Conservation (phyloP, 2,888 invertebrate species). For the Dermolepida albohirtum region DNA sequence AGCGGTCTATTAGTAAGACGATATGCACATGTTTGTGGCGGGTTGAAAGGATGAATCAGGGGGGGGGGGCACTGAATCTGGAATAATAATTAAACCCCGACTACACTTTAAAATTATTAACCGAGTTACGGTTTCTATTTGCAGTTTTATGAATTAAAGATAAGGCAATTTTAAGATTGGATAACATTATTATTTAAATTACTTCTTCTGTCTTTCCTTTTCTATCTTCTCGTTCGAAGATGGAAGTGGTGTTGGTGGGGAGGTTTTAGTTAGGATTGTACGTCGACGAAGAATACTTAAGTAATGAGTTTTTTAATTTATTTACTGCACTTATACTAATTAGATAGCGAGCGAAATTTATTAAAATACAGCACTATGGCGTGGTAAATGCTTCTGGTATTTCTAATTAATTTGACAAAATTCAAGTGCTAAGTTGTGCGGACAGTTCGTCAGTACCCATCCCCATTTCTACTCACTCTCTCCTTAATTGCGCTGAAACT, state of each 20-base stretch:
- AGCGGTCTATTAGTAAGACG: no score
- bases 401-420: constrained; percentile 16
- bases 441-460: no score
- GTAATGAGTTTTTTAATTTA: constrained; percentile 45
- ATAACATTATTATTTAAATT: constrained; percentile 51
- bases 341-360: constrained; percentile 33
- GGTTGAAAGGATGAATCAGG: no score
- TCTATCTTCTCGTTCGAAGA: not conserved
- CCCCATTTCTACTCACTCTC: no score
- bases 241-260: not conserved
- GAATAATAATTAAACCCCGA: not conserved
- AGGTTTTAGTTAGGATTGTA: not conserved
- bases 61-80: not conserved
- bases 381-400: constrained; percentile 16
- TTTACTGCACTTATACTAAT: constrained; percentile 39
- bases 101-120: constrained; percentile 7
- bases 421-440: no score
- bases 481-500: no score
- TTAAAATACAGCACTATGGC: constrained; percentile 33
- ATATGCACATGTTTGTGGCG: no score
- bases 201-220: constrained; percentile 5
- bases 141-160: constrained; percentile 51
- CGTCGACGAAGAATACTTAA: constrained; percentile 41
- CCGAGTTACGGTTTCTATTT: constrained; percentile 40
- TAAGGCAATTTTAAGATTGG: constrained; percentile 50